These are phyloP conservation scores for Passerina amoena DNA, from an alignment of 2,113 vertebrate genomes.

Conservation along the genomic window DNA sequence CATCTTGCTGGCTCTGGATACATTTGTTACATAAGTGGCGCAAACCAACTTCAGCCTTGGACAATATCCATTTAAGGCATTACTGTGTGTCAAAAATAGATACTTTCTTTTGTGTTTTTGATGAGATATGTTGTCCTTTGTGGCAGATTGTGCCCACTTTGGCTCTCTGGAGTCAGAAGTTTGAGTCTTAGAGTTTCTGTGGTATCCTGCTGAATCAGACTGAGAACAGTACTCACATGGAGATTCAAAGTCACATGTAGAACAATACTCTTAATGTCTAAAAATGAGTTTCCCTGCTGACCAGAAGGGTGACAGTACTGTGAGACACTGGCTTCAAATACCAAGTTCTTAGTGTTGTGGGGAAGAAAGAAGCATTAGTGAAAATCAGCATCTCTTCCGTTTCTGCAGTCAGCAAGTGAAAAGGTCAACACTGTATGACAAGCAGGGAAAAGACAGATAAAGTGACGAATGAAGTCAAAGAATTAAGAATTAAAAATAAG, in stretches of 20 bases:
- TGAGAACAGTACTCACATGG: not conserved
- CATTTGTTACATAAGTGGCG: not conserved
- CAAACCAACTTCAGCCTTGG: not conserved
- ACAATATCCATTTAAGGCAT: not conserved
- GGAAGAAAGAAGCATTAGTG: not conserved
- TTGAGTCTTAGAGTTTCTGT: not conserved
- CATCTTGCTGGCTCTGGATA: not conserved
- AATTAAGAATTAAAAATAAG: not conserved
- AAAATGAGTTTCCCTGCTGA: not conserved
- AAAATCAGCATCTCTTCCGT: not conserved
- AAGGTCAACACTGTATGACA: not conserved
- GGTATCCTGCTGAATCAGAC: not conserved
- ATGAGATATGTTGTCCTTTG: not conserved
- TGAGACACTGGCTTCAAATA: conserved; percentile 30
- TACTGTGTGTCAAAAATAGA: not conserved
- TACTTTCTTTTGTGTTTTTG: not conserved
- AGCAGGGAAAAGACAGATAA: not conserved
- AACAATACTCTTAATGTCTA: conserved; percentile 30
- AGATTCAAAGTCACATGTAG: not conserved
- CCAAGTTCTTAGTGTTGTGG: not conserved
- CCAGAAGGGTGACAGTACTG: not conserved
- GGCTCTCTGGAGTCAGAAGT: not conserved
- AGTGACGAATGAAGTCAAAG: not conserved
- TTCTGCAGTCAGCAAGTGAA: not conserved
- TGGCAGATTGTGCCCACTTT: not conserved